A percentile compares a stretch with the other conserved stretches of the same genome.
These are phyloP conservation scores for Zophobas atratus DNA, from an alignment of 1,140 invertebrate species.

Conservation along the genomic window DNA sequence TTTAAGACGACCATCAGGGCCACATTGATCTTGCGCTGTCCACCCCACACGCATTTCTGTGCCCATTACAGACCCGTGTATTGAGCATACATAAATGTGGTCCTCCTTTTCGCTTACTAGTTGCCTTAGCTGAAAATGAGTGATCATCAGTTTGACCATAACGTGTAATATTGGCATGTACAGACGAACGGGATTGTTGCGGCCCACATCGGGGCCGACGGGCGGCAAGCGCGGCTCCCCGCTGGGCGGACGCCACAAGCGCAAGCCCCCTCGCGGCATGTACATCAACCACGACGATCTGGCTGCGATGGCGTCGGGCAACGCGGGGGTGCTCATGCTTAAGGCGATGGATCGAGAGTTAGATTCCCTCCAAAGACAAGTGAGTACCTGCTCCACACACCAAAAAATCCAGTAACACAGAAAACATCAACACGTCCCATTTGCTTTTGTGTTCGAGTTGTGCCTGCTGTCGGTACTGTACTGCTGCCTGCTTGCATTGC, in stretches of 20 bases:
- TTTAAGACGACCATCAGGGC: neutral
- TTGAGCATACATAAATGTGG: conserved; percentile 29
- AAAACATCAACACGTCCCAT: conserved; percentile 28
- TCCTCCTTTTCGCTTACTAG: conserved; percentile 20
- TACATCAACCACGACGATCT: conserved; percentile 98
- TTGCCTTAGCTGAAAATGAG: conserved; percentile 23
- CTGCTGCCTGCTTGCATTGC: conserved; percentile 26
- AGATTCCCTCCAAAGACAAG: conserved; percentile 94
- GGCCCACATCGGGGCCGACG: conserved; percentile 79
- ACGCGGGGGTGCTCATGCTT: conserved; percentile 80
- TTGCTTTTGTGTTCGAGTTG: conserved; percentile 35
- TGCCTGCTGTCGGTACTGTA: conserved; percentile 14
- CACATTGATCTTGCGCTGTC: conserved; percentile 29
- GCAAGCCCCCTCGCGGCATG: conserved; percentile 95
- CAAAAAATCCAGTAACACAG: conserved; percentile 21
- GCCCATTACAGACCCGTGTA: neutral
- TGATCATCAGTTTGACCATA: conserved; percentile 27
- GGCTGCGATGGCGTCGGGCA: conserved; percentile 84
- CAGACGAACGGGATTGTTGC: conserved; percentile 83
- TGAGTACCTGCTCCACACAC: conserved; percentile 71
- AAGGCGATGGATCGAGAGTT: conserved; percentile 94
- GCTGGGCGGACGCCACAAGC: conserved; percentile 86
- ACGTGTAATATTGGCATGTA: conserved; percentile 49
- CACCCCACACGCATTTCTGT: neutral
- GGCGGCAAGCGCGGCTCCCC: conserved; percentile 68